phyloP scores from a whole-genome alignment of 2,113 vertebrate genomes.

The Mustelus asterias region DNA sequence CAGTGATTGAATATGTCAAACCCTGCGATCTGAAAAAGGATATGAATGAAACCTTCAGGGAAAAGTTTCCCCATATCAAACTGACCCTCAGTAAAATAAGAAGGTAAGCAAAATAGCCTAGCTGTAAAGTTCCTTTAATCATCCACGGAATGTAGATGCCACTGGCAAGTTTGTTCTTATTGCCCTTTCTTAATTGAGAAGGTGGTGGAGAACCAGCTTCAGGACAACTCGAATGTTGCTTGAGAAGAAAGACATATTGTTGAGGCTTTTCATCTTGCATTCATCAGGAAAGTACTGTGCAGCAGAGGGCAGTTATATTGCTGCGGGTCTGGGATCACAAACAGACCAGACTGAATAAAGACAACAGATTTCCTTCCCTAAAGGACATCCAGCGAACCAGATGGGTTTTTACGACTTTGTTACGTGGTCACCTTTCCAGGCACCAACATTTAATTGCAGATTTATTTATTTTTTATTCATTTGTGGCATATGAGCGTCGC shows the following conservation, averaged over 20 bases:
- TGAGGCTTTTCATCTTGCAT: too few species aligned
- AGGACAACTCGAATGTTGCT: background rate
- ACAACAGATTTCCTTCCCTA: background rate
- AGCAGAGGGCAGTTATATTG: background rate
- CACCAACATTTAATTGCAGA: background rate
- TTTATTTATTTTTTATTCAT: background rate
- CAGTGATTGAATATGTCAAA: constrained; percentile 95
- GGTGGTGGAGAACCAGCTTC: background rate
- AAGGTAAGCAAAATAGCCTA: constrained; percentile 61
- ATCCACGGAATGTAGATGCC: background rate
- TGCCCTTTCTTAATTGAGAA: background rate
- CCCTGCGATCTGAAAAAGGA: constrained; percentile 98
- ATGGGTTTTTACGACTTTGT: background rate
- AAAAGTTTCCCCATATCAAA: constrained; percentile 95
- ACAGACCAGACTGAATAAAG: background rate
- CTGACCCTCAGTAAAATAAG: constrained; percentile 96
- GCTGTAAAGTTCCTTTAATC: background rate
- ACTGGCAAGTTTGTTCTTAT: background rate
- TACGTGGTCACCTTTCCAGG: background rate
- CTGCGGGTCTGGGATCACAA: background rate
- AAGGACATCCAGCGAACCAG: background rate
- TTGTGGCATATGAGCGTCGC: too few species aligned
- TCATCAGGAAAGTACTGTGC: too few species aligned
- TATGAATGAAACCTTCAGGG: constrained; percentile 98
- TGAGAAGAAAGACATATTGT: too few species aligned